phyloP scores from a whole-genome alignment of 2,797 vertebrate genomes.

The Remorina albescens region DNA sequence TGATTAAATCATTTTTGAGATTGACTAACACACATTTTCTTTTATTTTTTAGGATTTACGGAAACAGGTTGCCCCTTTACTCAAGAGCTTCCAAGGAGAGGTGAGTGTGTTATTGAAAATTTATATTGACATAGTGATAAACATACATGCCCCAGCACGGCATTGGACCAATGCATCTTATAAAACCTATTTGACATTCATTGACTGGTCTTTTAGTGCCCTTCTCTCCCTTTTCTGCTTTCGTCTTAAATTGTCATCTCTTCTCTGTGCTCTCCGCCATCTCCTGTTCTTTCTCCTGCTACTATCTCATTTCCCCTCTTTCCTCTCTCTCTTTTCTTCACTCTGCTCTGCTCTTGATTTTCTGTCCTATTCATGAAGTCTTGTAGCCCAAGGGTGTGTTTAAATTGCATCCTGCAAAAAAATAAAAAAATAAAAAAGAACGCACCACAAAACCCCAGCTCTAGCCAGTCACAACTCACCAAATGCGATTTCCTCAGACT shows the following conservation, averaged over 20 bases:
- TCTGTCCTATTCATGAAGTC: conserved; percentile 84
- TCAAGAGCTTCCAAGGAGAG: conserved; percentile 99
- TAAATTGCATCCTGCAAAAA: conserved; percentile 85
- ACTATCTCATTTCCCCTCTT: conserved; percentile 78
- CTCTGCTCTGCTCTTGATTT: conserved; percentile 82
- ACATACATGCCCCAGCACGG: conserved; percentile 29
- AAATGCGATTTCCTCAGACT: conserved; percentile 76
- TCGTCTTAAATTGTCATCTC: conserved; percentile 56
- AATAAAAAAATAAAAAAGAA: conserved; percentile 72
- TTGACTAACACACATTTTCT: conserved; percentile 27
- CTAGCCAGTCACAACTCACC: conserved; percentile 76
- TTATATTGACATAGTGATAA: conserved; percentile 35
- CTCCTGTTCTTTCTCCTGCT: conserved; percentile 65
- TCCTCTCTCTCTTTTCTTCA: conserved; percentile 70
- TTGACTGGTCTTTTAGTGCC: conserved; percentile 38
- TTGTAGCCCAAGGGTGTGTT: conserved; percentile 82
- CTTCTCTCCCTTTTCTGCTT: conserved; percentile 33
- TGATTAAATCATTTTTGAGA: conserved; percentile 2
- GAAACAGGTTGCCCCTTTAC: conserved; percentile 97
- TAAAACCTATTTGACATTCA: conserved; percentile 55
- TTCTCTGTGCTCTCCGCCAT: conserved; percentile 41
- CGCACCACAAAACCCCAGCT: conserved; percentile 76
- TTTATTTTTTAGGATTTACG: conserved; percentile 90
- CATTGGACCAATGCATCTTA: conserved; percentile 46
- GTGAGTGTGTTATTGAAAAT: conserved; percentile 83